Evolutionary conservation across 2,797 vertebrate species (phyloP), one percentile per base, ranked within the genome.

Genomic region (Poecilia gillii): DNA sequence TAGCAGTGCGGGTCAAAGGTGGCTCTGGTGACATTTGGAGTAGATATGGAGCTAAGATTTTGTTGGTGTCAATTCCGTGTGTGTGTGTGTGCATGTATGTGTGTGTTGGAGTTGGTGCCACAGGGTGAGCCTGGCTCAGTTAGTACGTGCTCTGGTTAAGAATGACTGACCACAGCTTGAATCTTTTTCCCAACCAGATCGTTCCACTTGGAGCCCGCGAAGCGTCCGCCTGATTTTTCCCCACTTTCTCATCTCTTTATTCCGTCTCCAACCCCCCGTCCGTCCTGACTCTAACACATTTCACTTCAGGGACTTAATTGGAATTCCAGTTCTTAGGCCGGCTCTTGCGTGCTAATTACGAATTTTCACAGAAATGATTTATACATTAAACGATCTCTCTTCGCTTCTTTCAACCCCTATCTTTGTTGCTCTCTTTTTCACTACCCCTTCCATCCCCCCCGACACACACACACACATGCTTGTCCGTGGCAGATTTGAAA

Each of bases 401-500:
- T 57, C n/a, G 31, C 25, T 82, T 84, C 75, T 75, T 72, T 81
- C 14, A 33, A 53, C 51, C 76, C 9, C 55, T 43, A 6, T 80
- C 68, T 80, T 16, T 72, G 0, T 51, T 36, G 0, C 33, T 33
- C 62, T 72, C 20, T 47, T n/a, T 51, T 43, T 68, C 23, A 43
- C 59, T 70, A 46, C 66, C 81, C 73, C 72, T 75, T 3, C 18
- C 6, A 18, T 0, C 47, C 47, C 47, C 47, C 20, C 20, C 13
- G 49, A 25, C 82, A 81, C 66, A 75, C 25, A 79, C 66, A 82
- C 79, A 90, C 80, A 90, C 8, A 25, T 9, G 51, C 51, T 53
- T 53, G 87, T 90, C 88, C 87, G 82, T 49, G 76, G 88, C 90
- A 92, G 91, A 95, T 94, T 93, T 92, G 91, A 93, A 93, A 94